These are phyloP conservation scores for Darwinula stevensoni DNA, from an alignment of 2,888 invertebrate genomes.

Conservation along the genomic window DNA sequence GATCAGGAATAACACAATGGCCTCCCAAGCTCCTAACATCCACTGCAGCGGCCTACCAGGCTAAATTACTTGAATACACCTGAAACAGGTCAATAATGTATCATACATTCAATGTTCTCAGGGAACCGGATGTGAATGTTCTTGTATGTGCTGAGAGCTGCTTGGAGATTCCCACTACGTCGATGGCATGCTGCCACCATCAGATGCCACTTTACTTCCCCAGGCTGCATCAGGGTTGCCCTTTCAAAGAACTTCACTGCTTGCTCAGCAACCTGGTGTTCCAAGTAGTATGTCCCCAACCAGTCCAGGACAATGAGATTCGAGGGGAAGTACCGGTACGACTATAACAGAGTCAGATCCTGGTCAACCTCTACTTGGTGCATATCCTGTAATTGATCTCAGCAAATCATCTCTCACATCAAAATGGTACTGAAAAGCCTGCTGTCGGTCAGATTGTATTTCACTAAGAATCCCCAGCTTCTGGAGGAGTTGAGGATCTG, in stretches of 20 bases:
- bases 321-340: slow-evolving; percentile 35
- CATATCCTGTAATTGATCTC: not conserved
- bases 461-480: slow-evolving; percentile 73
- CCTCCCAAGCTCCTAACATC: too few relatives aligned
- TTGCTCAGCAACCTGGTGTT: slow-evolving; percentile 61
- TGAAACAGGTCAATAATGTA: too few relatives aligned
- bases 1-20: too few relatives aligned
- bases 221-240: slow-evolving; percentile 41
- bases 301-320: slow-evolving; percentile 52
- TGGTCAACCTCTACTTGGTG: too few relatives aligned
- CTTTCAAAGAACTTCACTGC: slow-evolving; percentile 52
- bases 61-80: too few relatives aligned
- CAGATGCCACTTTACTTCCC: slow-evolving; percentile 53
- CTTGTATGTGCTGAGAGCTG: slow-evolving; percentile 51
- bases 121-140: slow-evolving; percentile 65
- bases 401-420: slow-evolving; percentile 25
- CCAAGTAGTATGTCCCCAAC: slow-evolving; percentile 62
- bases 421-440: slow-evolving; percentile 50
- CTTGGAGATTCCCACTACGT: slow-evolving; percentile 50
- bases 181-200: slow-evolving; percentile 58
- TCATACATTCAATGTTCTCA: slow-evolving; percentile 66
- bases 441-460: slow-evolving; percentile 61
- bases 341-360: slow-evolving; percentile 19
- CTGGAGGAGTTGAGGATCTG: slow-evolving; percentile 63
- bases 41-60: too few relatives aligned